Evolutionary conservation across 2,113 vertebrate genomes (phyloP).

Genomic region (Delphinapterus leucas): DNA sequence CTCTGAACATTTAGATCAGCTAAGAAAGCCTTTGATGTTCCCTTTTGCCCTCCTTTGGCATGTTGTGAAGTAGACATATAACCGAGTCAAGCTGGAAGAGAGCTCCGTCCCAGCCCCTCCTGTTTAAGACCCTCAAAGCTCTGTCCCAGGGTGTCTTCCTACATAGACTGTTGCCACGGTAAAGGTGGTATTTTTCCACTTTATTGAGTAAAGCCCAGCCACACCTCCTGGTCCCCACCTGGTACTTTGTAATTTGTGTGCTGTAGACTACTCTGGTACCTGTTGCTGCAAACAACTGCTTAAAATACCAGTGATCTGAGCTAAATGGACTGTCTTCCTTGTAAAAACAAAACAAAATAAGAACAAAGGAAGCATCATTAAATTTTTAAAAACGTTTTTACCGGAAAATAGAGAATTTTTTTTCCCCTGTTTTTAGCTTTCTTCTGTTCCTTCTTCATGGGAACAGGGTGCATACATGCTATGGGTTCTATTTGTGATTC

Average conservation of each 20-base stretch:
- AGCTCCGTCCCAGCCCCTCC: not conserved
- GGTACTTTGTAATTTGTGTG: not conserved
- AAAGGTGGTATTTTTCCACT: constrained; percentile 34
- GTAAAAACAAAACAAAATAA: constrained; percentile 40
- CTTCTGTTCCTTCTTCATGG: not conserved
- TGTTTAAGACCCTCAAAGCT: not conserved
- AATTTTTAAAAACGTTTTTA: not conserved
- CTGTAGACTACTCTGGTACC: not conserved
- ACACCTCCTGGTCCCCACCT: not conserved
- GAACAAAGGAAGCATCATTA: constrained; percentile 15
- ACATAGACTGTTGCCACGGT: not conserved
- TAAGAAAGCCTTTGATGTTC: not conserved
- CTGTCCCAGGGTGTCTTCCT: not conserved
- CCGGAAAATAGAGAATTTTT: not conserved
- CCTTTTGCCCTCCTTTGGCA: not conserved
- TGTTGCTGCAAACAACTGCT: not conserved
- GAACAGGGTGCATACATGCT: not conserved
- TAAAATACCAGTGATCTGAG: not conserved
- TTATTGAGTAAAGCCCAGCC: not conserved
- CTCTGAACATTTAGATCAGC: not conserved
- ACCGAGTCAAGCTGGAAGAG: not conserved
- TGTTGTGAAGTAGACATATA: not conserved
- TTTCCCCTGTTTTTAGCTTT: not conserved
- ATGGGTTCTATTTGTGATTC: not conserved
- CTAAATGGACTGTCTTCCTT: constrained; percentile 9